Percentiles rank a stretch among this genome's conserved stretches.
These are phyloP conservation scores for Hofmannophila pseudospretella DNA, from an alignment of 2,888 invertebrate genomes.

Conservation along the genomic window DNA sequence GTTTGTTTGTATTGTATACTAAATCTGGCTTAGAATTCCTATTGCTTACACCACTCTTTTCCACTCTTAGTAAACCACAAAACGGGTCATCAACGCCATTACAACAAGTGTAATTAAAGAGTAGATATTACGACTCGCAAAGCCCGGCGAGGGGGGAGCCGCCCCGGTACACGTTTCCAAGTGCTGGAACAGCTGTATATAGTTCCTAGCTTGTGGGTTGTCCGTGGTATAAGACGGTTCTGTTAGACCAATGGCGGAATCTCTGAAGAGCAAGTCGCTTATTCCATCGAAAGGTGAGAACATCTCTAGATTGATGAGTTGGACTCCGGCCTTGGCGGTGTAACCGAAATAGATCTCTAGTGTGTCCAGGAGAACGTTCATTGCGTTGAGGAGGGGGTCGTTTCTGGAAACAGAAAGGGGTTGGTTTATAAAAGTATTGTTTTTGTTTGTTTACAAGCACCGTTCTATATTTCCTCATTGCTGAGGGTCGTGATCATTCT, in stretches of 20 bases:
- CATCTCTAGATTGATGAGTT: slow-evolving; percentile 69
- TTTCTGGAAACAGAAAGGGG: slow-evolving; percentile 31
- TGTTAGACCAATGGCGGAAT: slow-evolving; percentile 77
- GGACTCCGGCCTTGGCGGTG: slow-evolving; percentile 40
- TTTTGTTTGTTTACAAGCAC: no score
- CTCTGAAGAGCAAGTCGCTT: slow-evolving; percentile 79
- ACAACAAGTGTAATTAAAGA: slow-evolving; percentile 41
- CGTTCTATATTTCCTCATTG: no score
- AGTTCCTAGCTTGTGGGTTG: slow-evolving; percentile 69
- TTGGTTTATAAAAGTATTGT: no score
- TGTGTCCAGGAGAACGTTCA: slow-evolving; percentile 58
- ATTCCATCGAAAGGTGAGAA: slow-evolving; percentile 77
- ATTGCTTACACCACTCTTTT: no score
- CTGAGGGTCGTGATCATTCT: no score
- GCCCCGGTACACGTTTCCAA: slow-evolving; percentile 51
- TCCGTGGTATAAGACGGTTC: slow-evolving; percentile 46
- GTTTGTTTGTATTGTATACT: no score
- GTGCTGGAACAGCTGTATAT: slow-evolving; percentile 74
- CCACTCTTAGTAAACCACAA: slow-evolving; percentile 26
- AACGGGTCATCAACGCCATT: slow-evolving; percentile 34
- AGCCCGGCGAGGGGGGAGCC: slow-evolving; percentile 27
- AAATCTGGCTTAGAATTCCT: no score
- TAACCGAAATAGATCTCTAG: slow-evolving; percentile 75
- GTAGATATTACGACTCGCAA: slow-evolving; percentile 32
- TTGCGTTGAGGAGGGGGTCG: slow-evolving; percentile 45